phyloP scores from a whole-genome alignment of 2,797 vertebrate genomes.

The Phoebastria nigripes region DNA sequence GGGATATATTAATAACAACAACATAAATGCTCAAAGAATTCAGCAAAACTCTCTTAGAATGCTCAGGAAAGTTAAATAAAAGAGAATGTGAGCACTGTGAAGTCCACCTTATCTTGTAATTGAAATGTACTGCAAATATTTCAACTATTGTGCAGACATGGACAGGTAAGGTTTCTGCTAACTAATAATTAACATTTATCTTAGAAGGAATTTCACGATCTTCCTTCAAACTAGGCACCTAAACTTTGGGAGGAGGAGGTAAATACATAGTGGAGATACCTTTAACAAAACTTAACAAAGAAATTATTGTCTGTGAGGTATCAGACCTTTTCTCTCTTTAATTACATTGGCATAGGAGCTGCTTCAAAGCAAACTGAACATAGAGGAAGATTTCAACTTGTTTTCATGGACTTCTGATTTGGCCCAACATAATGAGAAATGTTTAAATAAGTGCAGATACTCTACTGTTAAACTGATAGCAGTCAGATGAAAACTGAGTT shows the following conservation, averaged over 20 bases:
- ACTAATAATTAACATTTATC: slow-evolving; percentile 33
- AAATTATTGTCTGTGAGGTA: not conserved
- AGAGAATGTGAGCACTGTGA: not conserved
- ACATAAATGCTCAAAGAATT: not conserved
- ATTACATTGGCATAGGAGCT: not conserved
- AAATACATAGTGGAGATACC: not conserved
- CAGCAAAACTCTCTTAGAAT: not conserved
- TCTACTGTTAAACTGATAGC: not conserved
- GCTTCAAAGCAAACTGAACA: not conserved
- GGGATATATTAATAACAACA: not conserved
- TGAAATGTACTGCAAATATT: slow-evolving; percentile 1
- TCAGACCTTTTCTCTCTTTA: not conserved
- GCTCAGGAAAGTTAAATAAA: not conserved
- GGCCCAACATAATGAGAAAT: not conserved
- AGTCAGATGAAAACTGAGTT: not conserved
- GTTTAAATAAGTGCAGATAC: not conserved
- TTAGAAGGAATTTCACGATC: not conserved
- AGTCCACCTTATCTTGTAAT: not conserved
- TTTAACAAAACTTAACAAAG: not conserved
- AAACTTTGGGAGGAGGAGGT: not conserved
- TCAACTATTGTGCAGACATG: not conserved
- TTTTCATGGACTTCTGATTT: not conserved
- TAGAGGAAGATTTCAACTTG: not conserved
- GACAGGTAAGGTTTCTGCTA: not conserved
- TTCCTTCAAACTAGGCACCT: not conserved